A percentile compares a stretch with the other conserved stretches of the same genome.
Evolutionary conservation across 2,113 vertebrate genomes (phyloP).

Genomic region (Propithecus coquereli): DNA sequence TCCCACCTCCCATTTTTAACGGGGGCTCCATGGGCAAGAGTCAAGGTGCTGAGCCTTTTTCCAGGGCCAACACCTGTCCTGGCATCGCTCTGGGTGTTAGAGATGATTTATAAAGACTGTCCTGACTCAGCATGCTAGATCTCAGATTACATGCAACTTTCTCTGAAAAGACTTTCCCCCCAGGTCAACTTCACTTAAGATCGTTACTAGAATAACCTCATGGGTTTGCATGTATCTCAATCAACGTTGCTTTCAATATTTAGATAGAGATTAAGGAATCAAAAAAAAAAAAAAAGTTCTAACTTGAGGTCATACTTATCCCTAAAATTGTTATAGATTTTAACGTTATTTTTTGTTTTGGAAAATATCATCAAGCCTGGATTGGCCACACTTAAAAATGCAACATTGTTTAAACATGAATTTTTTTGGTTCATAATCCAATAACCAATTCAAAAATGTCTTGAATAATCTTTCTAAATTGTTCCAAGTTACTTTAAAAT

Average conservation of each 20-base stretch:
- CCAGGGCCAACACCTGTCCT: fast-evolving
- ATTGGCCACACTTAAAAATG: not conserved
- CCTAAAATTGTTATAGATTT: not conserved
- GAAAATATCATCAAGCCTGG: not conserved
- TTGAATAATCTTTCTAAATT: not conserved
- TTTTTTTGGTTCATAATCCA: not conserved
- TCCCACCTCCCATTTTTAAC: fast-evolving
- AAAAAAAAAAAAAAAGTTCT: fast-evolving
- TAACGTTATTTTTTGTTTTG: not conserved
- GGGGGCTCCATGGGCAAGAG: fast-evolving
- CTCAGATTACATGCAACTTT: fast-evolving
- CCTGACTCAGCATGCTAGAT: fast-evolving
- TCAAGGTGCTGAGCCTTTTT: fast-evolving
- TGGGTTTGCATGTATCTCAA: fast-evolving
- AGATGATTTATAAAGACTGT: fast-evolving
- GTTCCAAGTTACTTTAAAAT: not conserved
- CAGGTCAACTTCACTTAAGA: no score
- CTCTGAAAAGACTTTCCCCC: not conserved
- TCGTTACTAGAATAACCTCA: fast-evolving
- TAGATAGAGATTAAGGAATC: not conserved
- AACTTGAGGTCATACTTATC: fast-evolving
- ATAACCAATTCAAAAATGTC: not conserved
- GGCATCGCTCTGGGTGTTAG: no score
- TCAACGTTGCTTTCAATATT: not conserved
- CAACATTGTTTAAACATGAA: not conserved